Evolutionary conservation across 2,113 vertebrate species (phyloP).

Genomic region (Corythoichthys intestinalis): DNA sequence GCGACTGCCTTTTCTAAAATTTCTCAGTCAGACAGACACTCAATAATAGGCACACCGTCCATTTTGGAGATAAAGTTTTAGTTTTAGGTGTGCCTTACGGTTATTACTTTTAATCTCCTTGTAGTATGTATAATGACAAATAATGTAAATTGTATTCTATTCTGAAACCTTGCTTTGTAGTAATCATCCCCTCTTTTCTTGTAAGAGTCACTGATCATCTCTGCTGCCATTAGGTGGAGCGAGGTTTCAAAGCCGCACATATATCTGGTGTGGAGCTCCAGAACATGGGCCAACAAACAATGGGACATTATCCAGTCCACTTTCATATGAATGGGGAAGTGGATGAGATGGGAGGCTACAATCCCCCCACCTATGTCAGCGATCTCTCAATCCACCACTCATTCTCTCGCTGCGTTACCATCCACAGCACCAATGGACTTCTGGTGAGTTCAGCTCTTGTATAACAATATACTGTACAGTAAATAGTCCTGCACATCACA

Average conservation of each 20-base stretch:
- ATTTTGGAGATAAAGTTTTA: no score
- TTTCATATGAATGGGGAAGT: conserved; percentile 94
- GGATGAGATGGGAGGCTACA: conserved; percentile 85
- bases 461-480: neutral
- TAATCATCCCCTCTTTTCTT: neutral
- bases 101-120: no score
- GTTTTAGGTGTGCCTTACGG: no score
- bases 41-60: no score
- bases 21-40: no score
- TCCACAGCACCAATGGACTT: conserved; percentile 92
- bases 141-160: no score
- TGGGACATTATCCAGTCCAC: conserved; percentile 95
- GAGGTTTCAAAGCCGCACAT: conserved; percentile 82
- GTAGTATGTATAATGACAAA: no score
- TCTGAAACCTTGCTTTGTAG: no score
- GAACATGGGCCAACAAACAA: conserved; percentile 93
- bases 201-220: neutral
- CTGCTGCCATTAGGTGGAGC: conserved; percentile 74
- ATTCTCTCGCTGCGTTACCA: conserved; percentile 91
- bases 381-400: conserved; percentile 89
- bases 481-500: neutral
- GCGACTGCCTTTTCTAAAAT: no score
- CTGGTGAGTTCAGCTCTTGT: conserved; percentile 78
- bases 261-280: conserved; percentile 86
- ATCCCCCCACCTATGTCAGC: conserved; percentile 81